Percentiles rank a stretch among this genome's conserved stretches.
Conservation (phyloP, 2,113 vertebrate species). For the Orthonyx spaldingii region DNA sequence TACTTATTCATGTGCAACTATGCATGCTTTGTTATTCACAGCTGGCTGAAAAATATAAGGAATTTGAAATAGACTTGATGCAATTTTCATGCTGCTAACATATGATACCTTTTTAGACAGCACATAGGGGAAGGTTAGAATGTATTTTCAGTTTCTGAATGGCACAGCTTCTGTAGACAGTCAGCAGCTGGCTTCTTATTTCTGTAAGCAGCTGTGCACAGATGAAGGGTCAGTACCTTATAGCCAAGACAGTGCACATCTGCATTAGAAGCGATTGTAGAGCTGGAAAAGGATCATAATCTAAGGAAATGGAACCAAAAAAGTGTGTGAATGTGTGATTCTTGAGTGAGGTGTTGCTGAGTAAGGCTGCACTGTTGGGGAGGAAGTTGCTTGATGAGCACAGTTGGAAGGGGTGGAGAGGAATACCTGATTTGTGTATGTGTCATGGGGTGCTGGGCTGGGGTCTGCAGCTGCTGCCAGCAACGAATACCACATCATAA, state of each 20-base stretch:
- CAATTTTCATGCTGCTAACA: not conserved
- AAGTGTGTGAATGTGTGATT: not conserved
- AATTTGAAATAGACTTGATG: not conserved
- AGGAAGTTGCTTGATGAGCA: not conserved
- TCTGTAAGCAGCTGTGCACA: not conserved
- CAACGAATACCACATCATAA: not conserved
- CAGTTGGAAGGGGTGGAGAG: not conserved
- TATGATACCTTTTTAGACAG: not conserved
- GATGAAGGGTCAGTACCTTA: not conserved
- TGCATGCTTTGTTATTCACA: not conserved
- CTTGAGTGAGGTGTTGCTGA: not conserved
- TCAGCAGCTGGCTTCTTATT: not conserved
- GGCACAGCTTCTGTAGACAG: not conserved
- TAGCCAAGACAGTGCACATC: not conserved
- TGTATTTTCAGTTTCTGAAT: not conserved
- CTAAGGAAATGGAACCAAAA: not conserved
- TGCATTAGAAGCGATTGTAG: not conserved
- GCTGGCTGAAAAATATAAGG: not conserved
- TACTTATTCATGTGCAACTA: not conserved
- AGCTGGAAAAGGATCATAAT: not conserved
- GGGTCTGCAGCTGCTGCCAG: not conserved
- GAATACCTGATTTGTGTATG: fast-evolving
- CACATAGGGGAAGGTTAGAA: not conserved
- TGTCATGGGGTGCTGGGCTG: not conserved
- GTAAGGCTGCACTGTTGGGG: not conserved